Evolutionary conservation across 1,140 invertebrate species (phyloP).

Genomic region (Xylocopa sonorina): DNA sequence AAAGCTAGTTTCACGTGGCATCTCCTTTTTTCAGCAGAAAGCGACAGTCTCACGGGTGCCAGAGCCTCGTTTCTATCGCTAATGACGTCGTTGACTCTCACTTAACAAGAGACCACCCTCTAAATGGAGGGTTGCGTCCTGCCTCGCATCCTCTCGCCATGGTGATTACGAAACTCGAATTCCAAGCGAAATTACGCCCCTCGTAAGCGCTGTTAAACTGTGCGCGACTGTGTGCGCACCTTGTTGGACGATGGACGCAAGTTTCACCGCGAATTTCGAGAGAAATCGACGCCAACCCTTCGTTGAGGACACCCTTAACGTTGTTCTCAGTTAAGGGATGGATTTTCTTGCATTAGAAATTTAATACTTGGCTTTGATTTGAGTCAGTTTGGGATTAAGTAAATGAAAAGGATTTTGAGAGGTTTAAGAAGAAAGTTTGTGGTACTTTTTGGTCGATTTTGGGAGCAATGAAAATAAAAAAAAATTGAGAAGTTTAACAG

Average conservation of each 20-base stretch:
- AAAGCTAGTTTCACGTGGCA: slow-evolving; percentile 33
- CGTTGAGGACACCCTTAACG: too few species aligned
- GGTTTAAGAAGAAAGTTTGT: too few species aligned
- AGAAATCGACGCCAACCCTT: neutral
- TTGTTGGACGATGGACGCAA: slow-evolving; percentile 1
- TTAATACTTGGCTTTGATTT: too few species aligned
- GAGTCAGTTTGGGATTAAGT: too few species aligned
- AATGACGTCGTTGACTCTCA: slow-evolving; percentile 75
- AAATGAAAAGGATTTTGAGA: too few species aligned
- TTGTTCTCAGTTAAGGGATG: too few species aligned
- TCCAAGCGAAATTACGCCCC: slow-evolving; percentile 63
- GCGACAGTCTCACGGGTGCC: slow-evolving; percentile 65
- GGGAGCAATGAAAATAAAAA: too few species aligned
- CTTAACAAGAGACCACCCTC: slow-evolving; percentile 75
- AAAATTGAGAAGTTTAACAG: too few species aligned
- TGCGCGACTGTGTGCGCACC: slow-evolving; percentile 35
- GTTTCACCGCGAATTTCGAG: slow-evolving; percentile 9
- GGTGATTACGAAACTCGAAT: slow-evolving; percentile 67
- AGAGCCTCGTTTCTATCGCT: slow-evolving; percentile 70
- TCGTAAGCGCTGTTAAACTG: slow-evolving; percentile 56
- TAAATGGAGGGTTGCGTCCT: slow-evolving; percentile 68
- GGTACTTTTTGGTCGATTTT: too few species aligned
- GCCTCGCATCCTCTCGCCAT: slow-evolving; percentile 53
- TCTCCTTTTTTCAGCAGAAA: slow-evolving; percentile 52
- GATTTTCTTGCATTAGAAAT: too few species aligned